These are phyloP conservation scores for Heterodera filipjevi DNA, from an alignment of 2,888 invertebrate genomes.

Conservation along the genomic window DNA sequence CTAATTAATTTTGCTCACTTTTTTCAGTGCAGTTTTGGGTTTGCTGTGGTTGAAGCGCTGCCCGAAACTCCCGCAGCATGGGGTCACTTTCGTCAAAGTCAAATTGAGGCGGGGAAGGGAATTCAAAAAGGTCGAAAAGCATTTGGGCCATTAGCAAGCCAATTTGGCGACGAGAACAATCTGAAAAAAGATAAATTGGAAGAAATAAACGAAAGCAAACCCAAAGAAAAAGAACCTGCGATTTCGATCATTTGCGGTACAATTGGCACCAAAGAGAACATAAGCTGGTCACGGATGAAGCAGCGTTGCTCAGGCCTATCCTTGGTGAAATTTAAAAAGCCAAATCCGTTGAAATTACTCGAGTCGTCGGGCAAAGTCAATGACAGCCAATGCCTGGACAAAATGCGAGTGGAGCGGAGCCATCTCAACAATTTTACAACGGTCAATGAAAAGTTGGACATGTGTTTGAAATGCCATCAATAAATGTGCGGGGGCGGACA, in stretches of 20 bases:
- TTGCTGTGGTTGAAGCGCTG: neutral
- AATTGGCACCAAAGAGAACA: slow-evolving; percentile 15
- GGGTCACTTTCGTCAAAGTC: slow-evolving; percentile 16
- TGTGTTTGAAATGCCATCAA: neutral
- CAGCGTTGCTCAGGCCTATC: neutral
- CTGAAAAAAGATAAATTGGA: neutral
- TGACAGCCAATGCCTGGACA: slow-evolving; percentile 3
- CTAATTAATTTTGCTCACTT: no score
- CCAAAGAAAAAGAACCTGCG: neutral
- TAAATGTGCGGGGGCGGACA: slow-evolving; percentile 1
- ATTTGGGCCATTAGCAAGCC: slow-evolving; percentile 31
- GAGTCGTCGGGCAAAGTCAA: slow-evolving; percentile 22
- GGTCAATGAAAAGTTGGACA: slow-evolving; percentile 5
- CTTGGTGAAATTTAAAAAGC: neutral
- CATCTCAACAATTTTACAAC: neutral
- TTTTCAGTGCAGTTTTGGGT: neutral
- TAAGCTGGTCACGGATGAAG: slow-evolving; percentile 14
- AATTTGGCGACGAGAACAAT: slow-evolving; percentile 30
- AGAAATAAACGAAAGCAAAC: neutral
- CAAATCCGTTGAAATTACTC: neutral
- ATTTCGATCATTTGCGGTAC: slow-evolving; percentile 12
- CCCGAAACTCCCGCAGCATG: slow-evolving; percentile 6
- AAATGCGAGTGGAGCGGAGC: slow-evolving; percentile 18
- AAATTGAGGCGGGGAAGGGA: slow-evolving; percentile 13
- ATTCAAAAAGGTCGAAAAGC: slow-evolving; percentile 21